These are phyloP conservation scores for Nezara viridula DNA, from an alignment of 2,888 invertebrate genomes.

Conservation along the genomic window DNA sequence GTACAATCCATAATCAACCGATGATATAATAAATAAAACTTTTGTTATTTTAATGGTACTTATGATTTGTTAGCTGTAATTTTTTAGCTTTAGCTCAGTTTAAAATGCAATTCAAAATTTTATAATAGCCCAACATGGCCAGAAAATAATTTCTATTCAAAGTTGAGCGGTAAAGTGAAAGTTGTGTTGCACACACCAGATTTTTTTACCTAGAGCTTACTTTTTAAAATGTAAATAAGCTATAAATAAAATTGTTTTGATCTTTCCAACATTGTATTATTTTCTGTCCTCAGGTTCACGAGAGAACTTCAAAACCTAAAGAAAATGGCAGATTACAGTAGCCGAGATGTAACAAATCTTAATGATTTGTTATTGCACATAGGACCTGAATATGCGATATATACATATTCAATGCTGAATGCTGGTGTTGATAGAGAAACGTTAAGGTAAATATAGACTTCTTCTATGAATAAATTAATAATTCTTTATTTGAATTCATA, in stretches of 20 bases:
- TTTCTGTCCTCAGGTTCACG: slow-evolving; percentile 78
- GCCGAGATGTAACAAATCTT: slow-evolving; percentile 91
- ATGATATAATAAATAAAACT: too few species aligned
- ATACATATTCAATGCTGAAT: slow-evolving; percentile 96
- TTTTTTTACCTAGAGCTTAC: too few species aligned
- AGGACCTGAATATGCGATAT: slow-evolving; percentile 92
- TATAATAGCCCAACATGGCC: too few species aligned
- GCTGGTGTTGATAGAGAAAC: slow-evolving; percentile 94
- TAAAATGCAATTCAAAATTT: too few species aligned
- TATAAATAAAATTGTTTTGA: not conserved
- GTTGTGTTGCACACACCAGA: too few species aligned
- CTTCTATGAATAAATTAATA: not conserved
- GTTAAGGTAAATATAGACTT: slow-evolving; percentile 75
- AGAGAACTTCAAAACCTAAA: slow-evolving; percentile 93
- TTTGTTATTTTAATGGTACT: too few species aligned
- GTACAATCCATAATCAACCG: too few species aligned
- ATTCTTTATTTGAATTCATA: not conserved
- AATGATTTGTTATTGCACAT: slow-evolving; percentile 87
- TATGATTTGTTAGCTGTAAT: too few species aligned
- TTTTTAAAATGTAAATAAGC: not conserved
- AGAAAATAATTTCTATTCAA: too few species aligned
- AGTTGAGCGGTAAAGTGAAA: too few species aligned
- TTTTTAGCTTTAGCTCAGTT: too few species aligned
- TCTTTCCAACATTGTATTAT: not conserved
- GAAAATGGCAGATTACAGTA: slow-evolving; percentile 96